These are phyloP conservation scores for Sesia apiformis DNA, from an alignment of 2,888 invertebrate species.

Conservation along the genomic window DNA sequence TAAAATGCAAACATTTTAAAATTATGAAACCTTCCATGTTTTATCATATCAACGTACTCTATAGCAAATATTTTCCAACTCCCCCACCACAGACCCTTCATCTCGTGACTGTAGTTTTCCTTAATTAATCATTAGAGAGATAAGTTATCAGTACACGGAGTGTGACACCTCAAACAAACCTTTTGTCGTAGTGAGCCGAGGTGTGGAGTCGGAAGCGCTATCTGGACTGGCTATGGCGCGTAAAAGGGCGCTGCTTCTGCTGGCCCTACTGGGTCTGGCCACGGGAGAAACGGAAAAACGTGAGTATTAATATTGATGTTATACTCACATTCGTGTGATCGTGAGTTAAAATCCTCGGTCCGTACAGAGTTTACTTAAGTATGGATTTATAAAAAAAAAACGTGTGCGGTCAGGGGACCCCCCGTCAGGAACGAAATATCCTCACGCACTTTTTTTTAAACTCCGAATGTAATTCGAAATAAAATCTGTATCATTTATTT, in stretches of 20 bases:
- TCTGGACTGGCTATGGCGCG: slow-evolving; percentile 12
- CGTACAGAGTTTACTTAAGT: too few relatives aligned
- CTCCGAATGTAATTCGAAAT: too few relatives aligned
- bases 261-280: slow-evolving; percentile 28
- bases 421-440: too few relatives aligned
- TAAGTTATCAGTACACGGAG: slow-evolving; percentile 42
- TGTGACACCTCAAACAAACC: neutral
- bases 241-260: slow-evolving; percentile 19
- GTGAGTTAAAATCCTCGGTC: too few relatives aligned
- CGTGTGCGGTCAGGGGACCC: too few relatives aligned
- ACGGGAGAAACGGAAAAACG: slow-evolving; percentile 45
- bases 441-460: too few relatives aligned
- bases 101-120: slow-evolving; percentile 65
- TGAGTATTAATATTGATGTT: slow-evolving; percentile 21
- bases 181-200: neutral
- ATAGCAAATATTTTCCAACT: neutral
- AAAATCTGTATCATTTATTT: too few relatives aligned
- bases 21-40: too few relatives aligned
- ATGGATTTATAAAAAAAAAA: too few relatives aligned
- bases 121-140: slow-evolving; percentile 55
- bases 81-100: slow-evolving; percentile 14
- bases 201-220: slow-evolving; percentile 9
- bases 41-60: too few relatives aligned
- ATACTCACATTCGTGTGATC: neutral
- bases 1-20: too few relatives aligned